Base-by-base conservation (phyloP, 2,797 vertebrate genomes). In the Darevskia mixta region DNA sequence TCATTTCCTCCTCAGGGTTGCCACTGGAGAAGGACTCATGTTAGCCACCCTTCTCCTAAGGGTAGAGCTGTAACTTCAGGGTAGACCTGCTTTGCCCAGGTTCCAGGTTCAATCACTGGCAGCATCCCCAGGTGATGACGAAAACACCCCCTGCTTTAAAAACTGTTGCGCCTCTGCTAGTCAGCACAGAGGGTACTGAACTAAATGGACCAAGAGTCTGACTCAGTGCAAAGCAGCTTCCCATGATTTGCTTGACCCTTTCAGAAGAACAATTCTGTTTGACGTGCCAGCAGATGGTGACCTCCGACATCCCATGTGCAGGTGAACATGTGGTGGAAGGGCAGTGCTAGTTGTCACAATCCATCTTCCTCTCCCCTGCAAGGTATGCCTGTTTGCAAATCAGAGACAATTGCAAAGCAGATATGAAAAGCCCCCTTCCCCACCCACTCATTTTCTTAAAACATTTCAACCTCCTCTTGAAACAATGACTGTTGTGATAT, bases 381-480 rank as follows among this genome's bases (percentile, higher is more conserved):
- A 43, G 75, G 25, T 11, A 27, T 25, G 11, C 5, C 25, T 27
- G 55, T 20, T 43, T 66, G 73, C 17, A 66, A n/a, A 0, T 0
- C n/a, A 2, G 79, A 85, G 0, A 49, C 58, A 67, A 49, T 23
- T 67, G 75, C 43, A 76, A 41, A 9, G 55, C 18, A 35, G 27
- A 11, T 2, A 10, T 8, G 15, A 3, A 11, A 9, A 43, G 25
- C 27, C 71, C n/a, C 82, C 29, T 11, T 27, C 38, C 13, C 25
- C 5, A 18, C 5, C 8, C 20, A 61, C 23, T 23, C 23, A 64
- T 69, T n/a, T n/a, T n/a, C 29, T n/a, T 13, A 11, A 29, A 13
- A 81, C 2, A 66, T 27, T 25, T 67, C 41, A 82, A 82, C 38
- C 81, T 73, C 2, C 0, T 0, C 32, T 90, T 0, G 0, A 43